Conservation (phyloP, 2,888 invertebrate genomes). For the Norana najaformis region DNA sequence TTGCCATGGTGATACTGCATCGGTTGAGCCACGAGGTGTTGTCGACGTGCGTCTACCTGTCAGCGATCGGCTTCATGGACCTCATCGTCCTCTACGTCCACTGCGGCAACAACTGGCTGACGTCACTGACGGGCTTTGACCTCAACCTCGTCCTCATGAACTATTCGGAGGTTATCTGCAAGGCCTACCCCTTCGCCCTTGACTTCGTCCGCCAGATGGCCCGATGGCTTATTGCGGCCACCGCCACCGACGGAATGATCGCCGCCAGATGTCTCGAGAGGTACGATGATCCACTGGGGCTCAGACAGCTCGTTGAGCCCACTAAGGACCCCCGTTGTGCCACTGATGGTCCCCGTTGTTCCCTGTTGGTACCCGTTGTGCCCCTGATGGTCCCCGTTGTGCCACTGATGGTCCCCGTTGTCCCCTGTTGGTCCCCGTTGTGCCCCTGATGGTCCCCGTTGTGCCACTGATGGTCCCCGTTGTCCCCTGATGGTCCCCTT, state of each 20-base stretch:
- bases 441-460: too few relatives aligned
- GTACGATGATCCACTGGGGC: too few relatives aligned
- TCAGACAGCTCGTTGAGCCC: too few relatives aligned
- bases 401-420: too few relatives aligned
- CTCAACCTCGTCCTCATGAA: slow-evolving; percentile 46
- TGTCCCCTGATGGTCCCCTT: too few relatives aligned
- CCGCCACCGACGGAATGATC: slow-evolving; percentile 53
- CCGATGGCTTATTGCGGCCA: slow-evolving; percentile 56
- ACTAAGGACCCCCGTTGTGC: too few relatives aligned
- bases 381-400: too few relatives aligned
- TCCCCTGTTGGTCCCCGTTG: too few relatives aligned
- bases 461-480: too few relatives aligned
- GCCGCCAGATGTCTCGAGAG: slow-evolving; percentile 48
- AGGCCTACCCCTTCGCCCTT: slow-evolving; percentile 56
- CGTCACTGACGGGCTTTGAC: slow-evolving; percentile 39
- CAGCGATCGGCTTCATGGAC: slow-evolving; percentile 51
- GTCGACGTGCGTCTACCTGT: slow-evolving; percentile 57
- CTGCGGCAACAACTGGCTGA: slow-evolving; percentile 56
- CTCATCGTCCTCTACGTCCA: slow-evolving; percentile 53
- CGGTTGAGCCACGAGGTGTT: slow-evolving; percentile 51
- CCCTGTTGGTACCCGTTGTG: too few relatives aligned
- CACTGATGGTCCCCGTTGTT: too few relatives aligned
- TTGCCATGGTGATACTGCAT: slow-evolving; percentile 46
- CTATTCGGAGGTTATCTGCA: slow-evolving; percentile 55
- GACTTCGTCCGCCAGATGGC: slow-evolving; percentile 52